These are phyloP conservation scores for Columba janthina DNA, from an alignment of 2,113 vertebrate genomes.

Conservation along the genomic window DNA sequence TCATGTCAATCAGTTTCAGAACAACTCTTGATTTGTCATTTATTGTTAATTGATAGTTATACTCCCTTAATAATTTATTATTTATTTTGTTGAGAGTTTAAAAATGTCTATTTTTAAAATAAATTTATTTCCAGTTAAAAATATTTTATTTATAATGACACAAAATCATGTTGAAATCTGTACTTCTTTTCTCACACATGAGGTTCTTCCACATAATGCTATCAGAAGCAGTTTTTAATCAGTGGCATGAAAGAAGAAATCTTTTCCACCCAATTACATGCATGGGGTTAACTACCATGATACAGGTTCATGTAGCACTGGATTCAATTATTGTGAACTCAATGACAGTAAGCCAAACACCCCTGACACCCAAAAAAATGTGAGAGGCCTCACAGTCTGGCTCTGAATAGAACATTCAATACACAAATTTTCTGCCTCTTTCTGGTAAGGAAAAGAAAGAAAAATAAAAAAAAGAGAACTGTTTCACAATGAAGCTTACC, in stretches of 20 bases:
- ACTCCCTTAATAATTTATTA: background rate
- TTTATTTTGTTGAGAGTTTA: background rate
- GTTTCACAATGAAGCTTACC: background rate
- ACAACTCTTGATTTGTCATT: accelerated
- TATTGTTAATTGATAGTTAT: background rate
- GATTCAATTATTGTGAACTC: background rate
- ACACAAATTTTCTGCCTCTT: background rate
- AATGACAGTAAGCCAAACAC: background rate
- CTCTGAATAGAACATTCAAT: background rate
- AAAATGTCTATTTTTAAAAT: background rate
- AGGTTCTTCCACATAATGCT: background rate
- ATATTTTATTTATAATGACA: background rate
- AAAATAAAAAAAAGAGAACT: background rate
- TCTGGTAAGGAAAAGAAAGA: background rate
- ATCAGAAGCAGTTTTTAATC: background rate
- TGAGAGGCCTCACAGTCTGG: background rate
- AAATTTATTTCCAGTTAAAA: background rate
- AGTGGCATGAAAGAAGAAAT: background rate
- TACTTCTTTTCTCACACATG: background rate
- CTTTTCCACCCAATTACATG: background rate
- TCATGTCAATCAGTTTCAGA: background rate
- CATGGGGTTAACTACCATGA: background rate
- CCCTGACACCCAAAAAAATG: background rate
- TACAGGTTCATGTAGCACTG: background rate
- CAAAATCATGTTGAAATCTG: background rate